Percentiles rank a stretch among this genome's conserved stretches.
Evolutionary conservation across 2,797 vertebrate species (phyloP).

Genomic region (Parauchenoglanis punctatus): DNA sequence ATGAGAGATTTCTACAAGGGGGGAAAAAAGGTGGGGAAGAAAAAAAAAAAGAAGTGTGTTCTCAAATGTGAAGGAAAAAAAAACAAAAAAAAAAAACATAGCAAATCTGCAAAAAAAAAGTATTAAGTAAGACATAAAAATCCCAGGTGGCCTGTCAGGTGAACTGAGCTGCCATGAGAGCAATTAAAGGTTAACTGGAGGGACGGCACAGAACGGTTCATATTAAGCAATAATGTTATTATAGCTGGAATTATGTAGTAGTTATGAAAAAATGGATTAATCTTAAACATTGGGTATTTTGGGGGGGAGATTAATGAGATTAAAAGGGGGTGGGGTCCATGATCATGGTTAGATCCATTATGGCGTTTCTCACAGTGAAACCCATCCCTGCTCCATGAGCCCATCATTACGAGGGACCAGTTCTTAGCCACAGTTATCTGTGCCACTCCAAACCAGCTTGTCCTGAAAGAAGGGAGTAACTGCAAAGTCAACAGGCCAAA

Average conservation of each 20-base stretch:
- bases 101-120: slow-evolving; percentile 38
- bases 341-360: slow-evolving; percentile 31
- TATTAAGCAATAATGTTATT: slow-evolving; percentile 28
- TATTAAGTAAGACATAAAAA: slow-evolving; percentile 23
- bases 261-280: slow-evolving; percentile 16
- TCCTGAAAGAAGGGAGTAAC: slow-evolving; percentile 53
- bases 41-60: slow-evolving; percentile 63
- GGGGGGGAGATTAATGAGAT: slow-evolving; percentile 34
- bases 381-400: slow-evolving; percentile 40
- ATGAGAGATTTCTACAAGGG: slow-evolving; percentile 88
- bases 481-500: slow-evolving; percentile 43
- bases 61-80: slow-evolving; percentile 58
- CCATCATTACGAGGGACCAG: slow-evolving; percentile 38
- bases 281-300: neutral
- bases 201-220: slow-evolving; percentile 24
- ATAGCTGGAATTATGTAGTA: slow-evolving; percentile 25
- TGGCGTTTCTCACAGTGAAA: slow-evolving; percentile 42
- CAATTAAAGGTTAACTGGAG: slow-evolving; percentile 40
- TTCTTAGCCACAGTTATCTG: slow-evolving; percentile 48
- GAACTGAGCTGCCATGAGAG: neutral
- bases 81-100: slow-evolving; percentile 51
- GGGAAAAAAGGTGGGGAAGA: slow-evolving; percentile 66
- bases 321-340: slow-evolving; percentile 15
- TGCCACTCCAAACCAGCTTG: slow-evolving; percentile 52
- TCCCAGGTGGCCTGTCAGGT: slow-evolving; percentile 27